Evolutionary conservation across 2,888 invertebrate genomes (phyloP).

Genomic region (Cheilosia vulpina): DNA sequence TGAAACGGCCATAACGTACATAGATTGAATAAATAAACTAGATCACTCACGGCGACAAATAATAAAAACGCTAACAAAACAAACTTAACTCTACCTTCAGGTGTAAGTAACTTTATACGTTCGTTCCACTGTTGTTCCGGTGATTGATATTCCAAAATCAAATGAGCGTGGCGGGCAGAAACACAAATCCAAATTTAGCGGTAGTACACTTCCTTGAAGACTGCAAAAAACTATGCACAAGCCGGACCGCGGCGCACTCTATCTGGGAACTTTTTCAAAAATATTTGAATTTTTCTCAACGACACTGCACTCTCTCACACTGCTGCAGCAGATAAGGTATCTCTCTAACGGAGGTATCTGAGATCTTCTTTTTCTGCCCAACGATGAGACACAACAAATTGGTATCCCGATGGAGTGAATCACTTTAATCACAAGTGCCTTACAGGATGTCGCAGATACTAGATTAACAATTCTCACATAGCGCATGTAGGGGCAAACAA

Average conservation of each 20-base stretch:
- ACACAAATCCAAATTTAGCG: constrained; percentile 14
- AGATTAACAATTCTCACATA: constrained; percentile 35
- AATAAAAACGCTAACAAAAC: not conserved
- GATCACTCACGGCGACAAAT: constrained; percentile 30
- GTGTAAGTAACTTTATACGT: constrained; percentile 1
- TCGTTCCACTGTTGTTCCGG: constrained; percentile 10
- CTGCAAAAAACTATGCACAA: constrained; percentile 14
- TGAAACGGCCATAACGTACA: not conserved
- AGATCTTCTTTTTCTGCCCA: constrained; percentile 25
- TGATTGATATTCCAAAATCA: not conserved
- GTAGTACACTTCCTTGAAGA: constrained; percentile 13
- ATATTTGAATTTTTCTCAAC: constrained; percentile 8
- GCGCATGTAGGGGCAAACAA: constrained; percentile 1
- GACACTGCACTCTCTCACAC: constrained; percentile 18
- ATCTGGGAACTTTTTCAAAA: constrained; percentile 43
- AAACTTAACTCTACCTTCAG: constrained; percentile 7
- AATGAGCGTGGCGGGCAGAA: constrained; percentile 16
- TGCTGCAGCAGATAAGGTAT: not conserved
- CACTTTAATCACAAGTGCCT: constrained; percentile 30
- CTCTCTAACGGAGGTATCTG: not conserved
- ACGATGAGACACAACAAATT: constrained; percentile 33
- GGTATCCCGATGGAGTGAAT: constrained; percentile 44
- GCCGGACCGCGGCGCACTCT: not conserved
- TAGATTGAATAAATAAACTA: constrained; percentile 20
- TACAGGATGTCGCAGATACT: constrained; percentile 15